These are phyloP conservation scores for Chymomyza procnemis DNA, from an alignment of 2,888 invertebrate species.

Conservation along the genomic window DNA sequence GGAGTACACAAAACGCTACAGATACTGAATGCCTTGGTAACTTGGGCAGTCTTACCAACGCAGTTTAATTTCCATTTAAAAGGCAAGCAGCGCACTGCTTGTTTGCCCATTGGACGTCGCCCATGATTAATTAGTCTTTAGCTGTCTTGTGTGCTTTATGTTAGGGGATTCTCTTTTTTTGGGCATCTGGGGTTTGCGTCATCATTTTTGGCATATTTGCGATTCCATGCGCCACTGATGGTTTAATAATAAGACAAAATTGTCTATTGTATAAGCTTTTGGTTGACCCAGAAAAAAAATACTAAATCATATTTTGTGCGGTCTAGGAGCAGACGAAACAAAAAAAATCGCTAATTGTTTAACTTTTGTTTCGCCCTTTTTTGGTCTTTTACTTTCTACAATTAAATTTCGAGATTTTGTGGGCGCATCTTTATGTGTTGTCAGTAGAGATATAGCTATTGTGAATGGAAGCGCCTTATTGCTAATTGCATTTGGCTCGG, in stretches of 20 bases:
- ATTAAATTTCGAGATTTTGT: neutral
- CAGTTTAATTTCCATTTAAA: constrained; percentile 67
- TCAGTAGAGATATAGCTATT: neutral
- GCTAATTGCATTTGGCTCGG: neutral
- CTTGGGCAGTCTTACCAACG: constrained; percentile 35
- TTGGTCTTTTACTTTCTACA: constrained; percentile 12
- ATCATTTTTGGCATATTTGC: constrained; percentile 20
- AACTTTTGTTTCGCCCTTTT: constrained; percentile 44
- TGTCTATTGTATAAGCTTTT: constrained; percentile 47
- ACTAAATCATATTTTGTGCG: constrained; percentile 54
- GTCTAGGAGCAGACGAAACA: constrained; percentile 10
- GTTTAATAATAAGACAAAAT: constrained; percentile 65
- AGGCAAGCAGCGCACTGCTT: constrained; percentile 25
- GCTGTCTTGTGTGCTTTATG: constrained; percentile 33
- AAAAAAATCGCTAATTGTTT: constrained; percentile 60
- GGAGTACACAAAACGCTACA: constrained; percentile 15
- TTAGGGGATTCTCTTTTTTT: constrained; percentile 11
- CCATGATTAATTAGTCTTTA: constrained; percentile 61
- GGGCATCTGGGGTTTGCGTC: constrained; percentile 13
- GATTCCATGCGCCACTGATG: constrained; percentile 37
- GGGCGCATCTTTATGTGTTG: constrained; percentile 6
- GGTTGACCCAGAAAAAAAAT: constrained; percentile 35
- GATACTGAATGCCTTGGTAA: neutral
- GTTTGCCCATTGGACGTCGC: constrained; percentile 2
- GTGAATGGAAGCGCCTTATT: neutral